These are phyloP conservation scores for Branchinecta lindahli DNA, from an alignment of 1,140 invertebrate species.

Conservation along the genomic window DNA sequence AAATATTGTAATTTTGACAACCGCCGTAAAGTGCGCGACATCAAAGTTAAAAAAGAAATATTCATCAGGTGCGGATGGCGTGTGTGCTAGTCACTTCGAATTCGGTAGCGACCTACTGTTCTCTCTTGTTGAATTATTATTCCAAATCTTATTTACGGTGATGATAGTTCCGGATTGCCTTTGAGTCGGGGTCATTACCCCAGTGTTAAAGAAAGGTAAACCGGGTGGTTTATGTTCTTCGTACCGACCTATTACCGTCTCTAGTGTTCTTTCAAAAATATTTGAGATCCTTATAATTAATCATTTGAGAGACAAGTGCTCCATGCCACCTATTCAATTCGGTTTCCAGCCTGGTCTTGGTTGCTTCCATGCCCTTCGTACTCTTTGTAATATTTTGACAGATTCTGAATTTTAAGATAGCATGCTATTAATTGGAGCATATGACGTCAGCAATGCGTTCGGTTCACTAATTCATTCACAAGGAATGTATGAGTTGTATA, in stretches of 20 bases:
- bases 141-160: background rate
- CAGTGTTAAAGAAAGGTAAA: background rate
- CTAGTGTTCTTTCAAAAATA: background rate
- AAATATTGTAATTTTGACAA: too few relatives aligned
- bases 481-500: too few relatives aligned
- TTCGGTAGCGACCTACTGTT: background rate
- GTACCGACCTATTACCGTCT: background rate
- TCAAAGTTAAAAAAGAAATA: conserved; percentile 5
- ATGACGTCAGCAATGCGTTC: too few relatives aligned
- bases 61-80: background rate
- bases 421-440: too few relatives aligned
- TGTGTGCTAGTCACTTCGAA: background rate
- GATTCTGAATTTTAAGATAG: too few relatives aligned
- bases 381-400: too few relatives aligned
- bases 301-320: background rate
- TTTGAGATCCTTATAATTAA: background rate
- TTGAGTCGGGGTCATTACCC: background rate
- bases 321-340: background rate
- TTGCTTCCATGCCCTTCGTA: background rate
- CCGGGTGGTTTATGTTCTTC: background rate
- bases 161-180: background rate
- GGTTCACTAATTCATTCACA: too few relatives aligned
- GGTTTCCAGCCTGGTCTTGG: too few relatives aligned
- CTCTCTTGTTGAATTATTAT: background rate
- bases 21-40: too few relatives aligned